Evolutionary conservation across 2,888 invertebrate species (phyloP).

Genomic region (Biston betularia): DNA sequence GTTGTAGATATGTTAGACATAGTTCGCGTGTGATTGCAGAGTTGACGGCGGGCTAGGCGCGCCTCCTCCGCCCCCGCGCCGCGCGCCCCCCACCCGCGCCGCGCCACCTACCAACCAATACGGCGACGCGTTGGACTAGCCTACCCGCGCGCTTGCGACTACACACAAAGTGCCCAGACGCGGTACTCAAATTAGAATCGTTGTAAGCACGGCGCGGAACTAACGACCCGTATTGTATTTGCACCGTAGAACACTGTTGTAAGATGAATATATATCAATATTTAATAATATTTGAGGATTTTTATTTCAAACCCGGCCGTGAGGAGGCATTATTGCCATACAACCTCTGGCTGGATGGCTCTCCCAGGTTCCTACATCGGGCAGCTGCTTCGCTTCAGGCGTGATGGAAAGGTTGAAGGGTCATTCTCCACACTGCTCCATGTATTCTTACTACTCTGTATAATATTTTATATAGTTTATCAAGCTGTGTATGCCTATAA

Average conservation of each 20-base stretch:
- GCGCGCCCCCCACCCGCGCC: conserved; percentile 37
- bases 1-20: background rate
- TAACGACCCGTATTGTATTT: background rate
- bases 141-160: background rate
- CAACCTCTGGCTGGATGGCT: too few relatives aligned
- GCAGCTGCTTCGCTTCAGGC: too few relatives aligned
- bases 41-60: conserved; percentile 48
- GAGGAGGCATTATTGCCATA: too few relatives aligned
- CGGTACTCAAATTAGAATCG: background rate
- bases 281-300: background rate
- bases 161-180: background rate
- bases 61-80: conserved; percentile 48
- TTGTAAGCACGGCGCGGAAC: background rate
- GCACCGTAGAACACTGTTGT: background rate
- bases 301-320: background rate
- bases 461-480: too few relatives aligned
- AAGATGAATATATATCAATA: background rate
- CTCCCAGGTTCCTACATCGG: too few relatives aligned
- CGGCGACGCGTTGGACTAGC: conserved; percentile 71
- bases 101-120: conserved; percentile 68
- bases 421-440: too few relatives aligned
- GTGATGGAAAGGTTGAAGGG: too few relatives aligned
- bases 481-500: too few relatives aligned
- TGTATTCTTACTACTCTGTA: too few relatives aligned
- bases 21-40: conserved; percentile 51